Evolutionary conservation across 2,113 vertebrate species (phyloP).

Genomic region (Ciconia boyciana): DNA sequence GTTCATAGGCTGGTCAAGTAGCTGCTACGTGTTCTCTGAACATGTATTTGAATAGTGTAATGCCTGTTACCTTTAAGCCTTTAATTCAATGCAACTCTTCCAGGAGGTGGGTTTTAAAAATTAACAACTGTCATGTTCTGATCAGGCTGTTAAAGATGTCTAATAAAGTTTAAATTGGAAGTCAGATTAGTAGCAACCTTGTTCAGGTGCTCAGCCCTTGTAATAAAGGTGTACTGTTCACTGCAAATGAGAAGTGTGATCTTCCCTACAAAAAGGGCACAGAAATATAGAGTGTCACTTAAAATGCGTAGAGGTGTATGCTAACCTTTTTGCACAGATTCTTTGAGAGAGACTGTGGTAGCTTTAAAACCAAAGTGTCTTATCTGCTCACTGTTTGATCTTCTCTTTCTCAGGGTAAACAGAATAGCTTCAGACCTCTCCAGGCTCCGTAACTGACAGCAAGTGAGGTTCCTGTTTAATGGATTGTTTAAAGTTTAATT

Average conservation of each 20-base stretch:
- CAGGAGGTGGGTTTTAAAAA: not conserved
- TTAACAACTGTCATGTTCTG: not conserved
- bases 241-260: not conserved
- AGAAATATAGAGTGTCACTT: conserved; percentile 39
- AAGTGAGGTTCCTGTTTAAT: conserved; percentile 13
- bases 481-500: conserved; percentile 40
- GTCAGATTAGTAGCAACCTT: not conserved
- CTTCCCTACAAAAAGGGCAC: conserved; percentile 3
- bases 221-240: not conserved
- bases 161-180: conserved; percentile 23
- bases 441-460: not conserved
- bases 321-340: not conserved
- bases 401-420: conserved; percentile 29
- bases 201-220: not conserved
- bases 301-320: not conserved
- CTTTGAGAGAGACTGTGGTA: not conserved
- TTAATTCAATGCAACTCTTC: not conserved
- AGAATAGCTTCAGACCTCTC: conserved; percentile 29
- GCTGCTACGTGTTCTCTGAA: not conserved
- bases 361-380: not conserved
- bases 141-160: not conserved
- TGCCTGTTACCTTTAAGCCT: not conserved
- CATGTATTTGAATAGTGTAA: not conserved
- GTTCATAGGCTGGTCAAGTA: not conserved
- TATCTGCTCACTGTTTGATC: conserved; percentile 1